Percentiles rank a stretch among this genome's conserved stretches.
Conservation (phyloP, 53 echinoderm and acorn worm genomes). For the Arbacia lixula region DNA sequence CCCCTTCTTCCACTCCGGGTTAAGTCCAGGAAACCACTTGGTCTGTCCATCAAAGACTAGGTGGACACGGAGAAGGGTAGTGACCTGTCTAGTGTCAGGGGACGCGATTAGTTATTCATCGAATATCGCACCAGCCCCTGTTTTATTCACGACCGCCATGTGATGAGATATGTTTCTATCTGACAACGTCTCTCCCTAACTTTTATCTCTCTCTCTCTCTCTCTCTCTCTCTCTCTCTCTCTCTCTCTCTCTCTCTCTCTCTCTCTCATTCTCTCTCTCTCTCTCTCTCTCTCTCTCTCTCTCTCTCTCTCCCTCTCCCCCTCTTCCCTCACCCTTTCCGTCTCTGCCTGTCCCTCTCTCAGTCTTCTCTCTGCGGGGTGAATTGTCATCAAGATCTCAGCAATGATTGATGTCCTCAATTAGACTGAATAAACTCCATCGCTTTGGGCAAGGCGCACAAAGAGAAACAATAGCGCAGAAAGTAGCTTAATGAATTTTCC, state of each 20-base stretch:
- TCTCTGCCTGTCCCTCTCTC: not conserved
- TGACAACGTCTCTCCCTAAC: not conserved
- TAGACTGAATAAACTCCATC: no score
- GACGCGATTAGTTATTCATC: conserved; percentile 40
- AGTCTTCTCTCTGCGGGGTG: not conserved
- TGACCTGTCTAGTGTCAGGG: conserved; percentile 10
- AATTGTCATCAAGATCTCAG: no score
- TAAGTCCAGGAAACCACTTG: no score
- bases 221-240: not conserved
- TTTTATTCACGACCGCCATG: conserved; percentile 1
- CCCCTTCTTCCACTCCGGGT: no score
- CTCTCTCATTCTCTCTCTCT: not conserved
- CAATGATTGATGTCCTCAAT: no score
- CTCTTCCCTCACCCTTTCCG: not conserved
- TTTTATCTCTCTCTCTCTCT: not conserved
- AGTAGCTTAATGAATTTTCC: no score
- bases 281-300: not conserved
- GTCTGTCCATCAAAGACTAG: no score
- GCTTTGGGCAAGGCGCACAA: no score
- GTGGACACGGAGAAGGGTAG: conserved; percentile 13
- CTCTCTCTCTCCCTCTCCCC: not conserved
- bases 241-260: not conserved
- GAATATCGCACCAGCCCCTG: conserved; percentile 19
- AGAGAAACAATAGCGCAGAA: no score
- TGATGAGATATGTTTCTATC: conserved; percentile 40